Evolutionary conservation across 2,797 vertebrate species (phyloP).

Genomic region (Esox lucius): DNA sequence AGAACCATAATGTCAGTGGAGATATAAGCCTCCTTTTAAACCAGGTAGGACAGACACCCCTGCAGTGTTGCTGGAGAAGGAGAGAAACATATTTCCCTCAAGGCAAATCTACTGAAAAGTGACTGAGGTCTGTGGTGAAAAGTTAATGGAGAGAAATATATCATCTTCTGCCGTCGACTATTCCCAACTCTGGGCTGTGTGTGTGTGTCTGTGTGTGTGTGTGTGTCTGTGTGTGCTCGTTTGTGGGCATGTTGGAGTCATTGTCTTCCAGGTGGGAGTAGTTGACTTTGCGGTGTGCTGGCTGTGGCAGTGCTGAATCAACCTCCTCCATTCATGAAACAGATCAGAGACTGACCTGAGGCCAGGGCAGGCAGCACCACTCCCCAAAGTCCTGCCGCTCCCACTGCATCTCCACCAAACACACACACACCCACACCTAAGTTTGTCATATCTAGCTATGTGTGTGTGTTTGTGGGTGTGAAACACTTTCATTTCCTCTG

Average conservation of each 20-base stretch:
- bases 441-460: background rate
- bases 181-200: slow-evolving; percentile 12
- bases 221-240: slow-evolving; percentile 13
- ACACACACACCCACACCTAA: slow-evolving; percentile 30
- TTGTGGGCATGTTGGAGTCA: background rate
- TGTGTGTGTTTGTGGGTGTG: too few relatives aligned
- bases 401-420: slow-evolving; percentile 29
- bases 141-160: slow-evolving; percentile 26
- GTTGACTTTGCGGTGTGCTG: slow-evolving; percentile 37
- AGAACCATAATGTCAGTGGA: background rate
- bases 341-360: slow-evolving; percentile 42
- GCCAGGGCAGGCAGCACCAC: slow-evolving; percentile 43
- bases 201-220: slow-evolving; percentile 9
- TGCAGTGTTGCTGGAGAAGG: slow-evolving; percentile 37
- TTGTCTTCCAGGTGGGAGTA: slow-evolving; percentile 18
- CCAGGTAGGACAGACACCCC: slow-evolving; percentile 34
- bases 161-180: slow-evolving; percentile 24
- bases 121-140: slow-evolving; percentile 26
- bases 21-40: slow-evolving; percentile 42
- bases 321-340: slow-evolving; percentile 46
- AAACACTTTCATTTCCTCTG: slow-evolving; percentile 66
- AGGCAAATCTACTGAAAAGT: slow-evolving; percentile 43
- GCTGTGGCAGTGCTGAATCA: slow-evolving; percentile 60
- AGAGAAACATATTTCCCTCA: slow-evolving; percentile 26
- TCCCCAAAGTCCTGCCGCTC: slow-evolving; percentile 43